Conservation (phyloP, 2,113 vertebrate species). For the Apaloderma vittatum region DNA sequence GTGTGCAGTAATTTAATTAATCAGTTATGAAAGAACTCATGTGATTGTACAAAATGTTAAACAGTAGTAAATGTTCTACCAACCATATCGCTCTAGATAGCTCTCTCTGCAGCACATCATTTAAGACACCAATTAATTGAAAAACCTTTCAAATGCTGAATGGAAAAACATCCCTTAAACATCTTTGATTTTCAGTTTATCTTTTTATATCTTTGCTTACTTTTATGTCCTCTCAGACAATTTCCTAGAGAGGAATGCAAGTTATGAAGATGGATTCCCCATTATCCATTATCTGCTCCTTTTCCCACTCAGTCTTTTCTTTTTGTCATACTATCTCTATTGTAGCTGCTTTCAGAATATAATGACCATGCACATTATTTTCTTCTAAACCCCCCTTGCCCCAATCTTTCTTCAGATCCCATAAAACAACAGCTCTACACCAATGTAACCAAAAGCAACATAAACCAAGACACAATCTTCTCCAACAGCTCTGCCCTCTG, state of each 20-base stretch:
- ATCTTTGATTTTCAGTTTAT: not conserved
- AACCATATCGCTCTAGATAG: not conserved
- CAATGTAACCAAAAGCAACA: not conserved
- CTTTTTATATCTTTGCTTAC: not conserved
- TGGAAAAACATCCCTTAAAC: not conserved
- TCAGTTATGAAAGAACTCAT: not conserved
- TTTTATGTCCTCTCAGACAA: not conserved
- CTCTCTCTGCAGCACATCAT: accelerated
- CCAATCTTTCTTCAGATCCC: not conserved
- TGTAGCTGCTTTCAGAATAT: not conserved
- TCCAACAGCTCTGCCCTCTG: not conserved
- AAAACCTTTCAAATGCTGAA: not conserved
- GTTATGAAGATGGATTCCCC: not conserved
- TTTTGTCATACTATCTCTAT: not conserved
- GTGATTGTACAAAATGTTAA: not conserved
- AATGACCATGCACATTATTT: not conserved
- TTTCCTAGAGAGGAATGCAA: not conserved
- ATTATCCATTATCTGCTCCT: not conserved
- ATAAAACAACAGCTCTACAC: not conserved
- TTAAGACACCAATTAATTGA: not conserved
- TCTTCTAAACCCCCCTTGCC: not conserved
- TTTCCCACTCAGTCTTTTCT: not conserved
- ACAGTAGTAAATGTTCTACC: not conserved
- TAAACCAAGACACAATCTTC: not conserved
- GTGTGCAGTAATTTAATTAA: not conserved